Evolutionary conservation across 1,140 invertebrate species (phyloP).

Genomic region (Drosophila mayri): DNA sequence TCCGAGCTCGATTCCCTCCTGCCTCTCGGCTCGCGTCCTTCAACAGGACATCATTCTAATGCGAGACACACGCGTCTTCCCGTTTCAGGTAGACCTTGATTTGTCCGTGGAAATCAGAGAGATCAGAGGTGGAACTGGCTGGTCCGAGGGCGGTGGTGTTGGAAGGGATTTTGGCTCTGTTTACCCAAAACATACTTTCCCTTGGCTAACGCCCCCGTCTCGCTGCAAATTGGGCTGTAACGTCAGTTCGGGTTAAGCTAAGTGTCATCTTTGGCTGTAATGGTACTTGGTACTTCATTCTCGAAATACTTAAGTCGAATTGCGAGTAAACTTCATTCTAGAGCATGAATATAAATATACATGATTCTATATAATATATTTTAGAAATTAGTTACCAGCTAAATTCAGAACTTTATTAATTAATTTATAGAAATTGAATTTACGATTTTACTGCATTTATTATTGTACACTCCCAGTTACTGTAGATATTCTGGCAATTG

Average conservation of each 20-base stretch:
- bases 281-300: neutral
- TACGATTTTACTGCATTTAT: no score
- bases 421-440: no score
- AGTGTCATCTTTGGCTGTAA: no score
- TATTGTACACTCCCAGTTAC: no score
- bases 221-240: slow-evolving; percentile 25
- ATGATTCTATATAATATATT: no score
- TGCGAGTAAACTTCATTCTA: no score
- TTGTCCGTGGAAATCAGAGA: slow-evolving; percentile 50
- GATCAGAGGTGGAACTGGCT: slow-evolving; percentile 37
- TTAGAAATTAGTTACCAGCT: no score
- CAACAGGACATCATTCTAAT: slow-evolving; percentile 78
- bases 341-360: no score
- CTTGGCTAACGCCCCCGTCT: slow-evolving; percentile 41
- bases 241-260: neutral
- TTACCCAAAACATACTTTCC: slow-evolving; percentile 77
- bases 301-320: neutral
- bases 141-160: slow-evolving; percentile 28
- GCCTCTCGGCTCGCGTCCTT: slow-evolving; percentile 15
- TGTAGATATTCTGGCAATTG: no score
- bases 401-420: no score
- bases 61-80: slow-evolving; percentile 74
- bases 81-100: slow-evolving; percentile 73
- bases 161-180: slow-evolving; percentile 53
- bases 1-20: neutral